These are phyloP conservation scores for Paragorgia papillata DNA, from an alignment of 92 coral and sea anemone species.

Conservation along the genomic window DNA sequence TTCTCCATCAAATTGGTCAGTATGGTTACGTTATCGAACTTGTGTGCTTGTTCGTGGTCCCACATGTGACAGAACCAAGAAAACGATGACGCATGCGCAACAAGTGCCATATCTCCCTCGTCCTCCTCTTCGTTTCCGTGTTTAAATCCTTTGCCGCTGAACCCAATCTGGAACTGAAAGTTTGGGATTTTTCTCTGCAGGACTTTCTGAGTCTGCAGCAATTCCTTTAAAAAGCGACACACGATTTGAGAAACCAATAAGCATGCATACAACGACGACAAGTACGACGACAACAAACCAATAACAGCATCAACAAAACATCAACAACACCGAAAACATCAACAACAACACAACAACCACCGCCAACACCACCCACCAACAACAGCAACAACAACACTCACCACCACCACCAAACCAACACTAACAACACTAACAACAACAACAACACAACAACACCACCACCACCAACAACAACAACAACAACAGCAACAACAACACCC, in stretches of 20 bases:
- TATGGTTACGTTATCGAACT: constrained; percentile 62
- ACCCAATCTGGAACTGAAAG: constrained; percentile 89
- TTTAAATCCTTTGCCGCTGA: constrained; percentile 86
- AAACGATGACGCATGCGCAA: constrained; percentile 79
- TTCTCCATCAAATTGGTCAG: constrained; percentile 72
- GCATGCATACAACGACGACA: too few species aligned
- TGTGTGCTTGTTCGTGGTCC: constrained; percentile 94
- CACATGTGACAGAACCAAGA: constrained; percentile 97
- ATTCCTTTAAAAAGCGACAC: constrained; percentile 55
- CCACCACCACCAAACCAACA: too few species aligned
- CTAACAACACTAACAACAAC: too few species aligned
- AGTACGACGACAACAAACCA: too few species aligned
- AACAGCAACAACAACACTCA: too few species aligned
- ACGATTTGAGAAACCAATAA: background rate
- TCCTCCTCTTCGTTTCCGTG: constrained; percentile 81
- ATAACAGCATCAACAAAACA: too few species aligned
- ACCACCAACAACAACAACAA: too few species aligned
- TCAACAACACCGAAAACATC: too few species aligned
- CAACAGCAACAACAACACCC: too few species aligned
- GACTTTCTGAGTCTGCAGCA: constrained; percentile 74
- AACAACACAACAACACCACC: too few species aligned
- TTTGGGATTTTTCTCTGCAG: constrained; percentile 80
- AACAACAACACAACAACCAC: too few species aligned
- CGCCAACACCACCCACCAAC: too few species aligned
- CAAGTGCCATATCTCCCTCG: constrained; percentile 80